Evolutionary conservation across 2,797 vertebrate genomes (phyloP), one percentile per base, ranked within the genome.

Genomic region (Linurgus olivaceus): DNA sequence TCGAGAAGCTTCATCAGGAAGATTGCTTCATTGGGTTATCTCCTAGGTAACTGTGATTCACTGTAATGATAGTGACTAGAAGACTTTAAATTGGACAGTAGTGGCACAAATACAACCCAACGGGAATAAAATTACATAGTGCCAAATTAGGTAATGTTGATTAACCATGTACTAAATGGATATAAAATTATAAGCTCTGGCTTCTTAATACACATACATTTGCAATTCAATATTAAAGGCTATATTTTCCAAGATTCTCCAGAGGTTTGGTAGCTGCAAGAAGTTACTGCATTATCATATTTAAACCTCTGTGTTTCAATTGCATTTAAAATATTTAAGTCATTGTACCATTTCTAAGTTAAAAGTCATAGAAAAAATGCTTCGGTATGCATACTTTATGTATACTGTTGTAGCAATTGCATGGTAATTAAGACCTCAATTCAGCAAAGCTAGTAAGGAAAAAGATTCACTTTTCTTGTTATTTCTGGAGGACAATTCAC

Each of bases 11-110:
- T 37, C 55, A 89, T 62, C 77, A 59, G 28, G 55, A 90, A 86
- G 74, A 73, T 40, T 77, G 55, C 87, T 94, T 94, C 85, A 94
- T 42, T 91, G 71, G 59, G 67, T 89, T 95, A 76, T 96, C 84
- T 92, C 94, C 94, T 82, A 91, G 89, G 93, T 91, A 92, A 95
- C 84, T 59, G 79, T 61, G 89, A 87, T 89, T 71, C 71, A 35
- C 37, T 70, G 20, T 71, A 91, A 92, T 89, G 67, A 82, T 67
- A 87, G 84, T 38, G 74, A 94, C 91, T 92, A 91, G 47, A 7
- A 85, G 44, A 89, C 50, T 88, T 90, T 82, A 92, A 95, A 93
- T 79, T 59, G 81, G 74, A 82, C 71, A 89, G 86, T 42, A 76
- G 84, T 79, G 81, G 57, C 37, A 81, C 70, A 95, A 76, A 71